Evolutionary conservation across 2,888 invertebrate species (phyloP), one percentile per base, ranked within the genome.

Genomic region (Gymnoscelis rufifasciata): DNA sequence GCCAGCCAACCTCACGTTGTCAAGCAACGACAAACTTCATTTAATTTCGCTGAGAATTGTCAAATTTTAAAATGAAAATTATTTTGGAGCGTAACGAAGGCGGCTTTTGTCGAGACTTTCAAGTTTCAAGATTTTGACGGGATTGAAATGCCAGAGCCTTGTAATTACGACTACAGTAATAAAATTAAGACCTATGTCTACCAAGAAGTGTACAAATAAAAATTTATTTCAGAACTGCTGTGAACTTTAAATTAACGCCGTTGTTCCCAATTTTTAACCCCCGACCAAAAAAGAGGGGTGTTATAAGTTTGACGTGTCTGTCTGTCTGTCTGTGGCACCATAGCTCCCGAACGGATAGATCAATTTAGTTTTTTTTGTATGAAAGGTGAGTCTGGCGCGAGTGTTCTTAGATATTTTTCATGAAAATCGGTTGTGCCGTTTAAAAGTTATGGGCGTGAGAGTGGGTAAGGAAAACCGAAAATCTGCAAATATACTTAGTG

Each of bases 1-100:
- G 31, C 28, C 43, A 60, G 80, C 83, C 83, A 83, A 65, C 64
- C 67, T 66, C 62, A 61, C 66, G 60, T 66, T 64, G 65, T 74
- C 68, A 72, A 71, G 69, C 63, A 68, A 77, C 68, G 66, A 68
- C 71, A 71, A 75, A 74, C 71, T 77, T 78, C 65, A 66, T 74
- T 71, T 71, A 75, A 79, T 78, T 74, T 66, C 60, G 56, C 63
- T 57, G 67, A 66, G 72, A 74, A 80, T 80, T 71, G 77, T 69
- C 74, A 74, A 77, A 75, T 73, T 79, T 76, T 68, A 10, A 67
- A 71, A 67, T 60, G 71, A 78, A 77, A 77, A 76, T 77, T 76
- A 79, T 76, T 80, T 73, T 67, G 71, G 68, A 73, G 60, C 68
- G 65, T 78, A 77, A 77, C 71, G 68, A 77, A 76, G 66, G 71